Evolutionary conservation across 2,888 invertebrate genomes (phyloP).

Genomic region (Protophormia terraenovae): DNA sequence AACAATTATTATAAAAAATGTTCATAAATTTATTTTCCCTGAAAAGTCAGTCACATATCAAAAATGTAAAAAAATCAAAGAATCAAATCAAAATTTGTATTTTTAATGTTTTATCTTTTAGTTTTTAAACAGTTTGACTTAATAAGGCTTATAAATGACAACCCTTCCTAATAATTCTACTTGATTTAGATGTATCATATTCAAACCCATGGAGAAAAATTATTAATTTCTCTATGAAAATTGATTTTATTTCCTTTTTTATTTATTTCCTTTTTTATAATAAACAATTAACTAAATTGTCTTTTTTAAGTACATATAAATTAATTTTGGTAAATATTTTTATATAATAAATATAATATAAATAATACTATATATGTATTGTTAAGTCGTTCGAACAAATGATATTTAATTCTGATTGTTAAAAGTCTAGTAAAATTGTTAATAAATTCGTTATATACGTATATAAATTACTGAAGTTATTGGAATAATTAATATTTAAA

Average conservation of each 20-base stretch:
- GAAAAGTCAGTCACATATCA: too few relatives aligned
- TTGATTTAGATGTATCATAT: too few relatives aligned
- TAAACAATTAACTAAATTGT: not conserved
- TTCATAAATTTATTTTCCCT: too few relatives aligned
- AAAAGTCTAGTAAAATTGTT: not conserved
- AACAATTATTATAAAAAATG: too few relatives aligned
- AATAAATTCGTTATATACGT: constrained; percentile 40
- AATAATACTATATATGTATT: not conserved
- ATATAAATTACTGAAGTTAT: not conserved
- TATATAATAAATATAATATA: not conserved
- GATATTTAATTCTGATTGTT: constrained; percentile 18
- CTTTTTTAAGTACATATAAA: not conserved
- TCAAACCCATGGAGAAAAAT: not conserved
- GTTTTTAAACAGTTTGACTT: too few relatives aligned
- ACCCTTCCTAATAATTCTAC: too few relatives aligned
- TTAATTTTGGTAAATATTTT: not conserved
- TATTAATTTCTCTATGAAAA: not conserved
- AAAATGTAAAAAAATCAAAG: too few relatives aligned
- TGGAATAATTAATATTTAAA: constrained; percentile 26
- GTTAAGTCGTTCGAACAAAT: not conserved
- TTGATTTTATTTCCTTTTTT: not conserved
- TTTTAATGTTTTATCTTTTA: too few relatives aligned
- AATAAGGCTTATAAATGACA: too few relatives aligned
- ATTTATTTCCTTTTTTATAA: not conserved
- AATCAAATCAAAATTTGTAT: too few relatives aligned